Percentiles rank a stretch among this genome's conserved stretches.
Evolutionary conservation across 2,888 invertebrate species (phyloP).

Genomic region (Didymodactylos carnosus): DNA sequence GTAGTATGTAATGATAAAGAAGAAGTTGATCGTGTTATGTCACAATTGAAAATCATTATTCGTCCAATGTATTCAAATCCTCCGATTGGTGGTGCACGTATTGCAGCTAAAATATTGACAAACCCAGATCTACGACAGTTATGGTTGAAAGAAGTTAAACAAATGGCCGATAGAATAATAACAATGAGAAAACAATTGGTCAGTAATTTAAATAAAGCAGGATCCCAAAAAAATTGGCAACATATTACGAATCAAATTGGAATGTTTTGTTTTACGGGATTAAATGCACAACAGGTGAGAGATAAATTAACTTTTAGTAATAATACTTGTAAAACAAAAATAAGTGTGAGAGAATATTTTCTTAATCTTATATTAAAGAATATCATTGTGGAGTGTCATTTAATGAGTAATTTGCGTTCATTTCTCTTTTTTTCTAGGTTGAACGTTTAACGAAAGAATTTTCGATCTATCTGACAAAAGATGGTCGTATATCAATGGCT

Average conservation of each 20-base stretch:
- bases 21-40: slow-evolving; percentile 56
- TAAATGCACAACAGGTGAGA: slow-evolving; percentile 59
- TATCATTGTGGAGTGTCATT: too few relatives aligned
- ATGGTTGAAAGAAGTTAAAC: slow-evolving; percentile 76
- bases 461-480: slow-evolving; percentile 81
- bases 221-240: slow-evolving; percentile 61
- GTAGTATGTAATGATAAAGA: slow-evolving; percentile 54
- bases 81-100: slow-evolving; percentile 71
- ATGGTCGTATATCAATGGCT: slow-evolving; percentile 92
- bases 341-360: too few relatives aligned
- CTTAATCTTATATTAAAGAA: too few relatives aligned
- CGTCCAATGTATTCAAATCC: slow-evolving; percentile 93
- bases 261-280: slow-evolving; percentile 96
- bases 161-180: slow-evolving; percentile 94
- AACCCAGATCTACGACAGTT: slow-evolving; percentile 43
- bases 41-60: slow-evolving; percentile 81
- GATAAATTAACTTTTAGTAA: neutral
- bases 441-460: slow-evolving; percentile 66
- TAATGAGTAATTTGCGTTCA: too few relatives aligned
- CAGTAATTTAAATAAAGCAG: slow-evolving; percentile 58
- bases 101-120: slow-evolving; percentile 64
- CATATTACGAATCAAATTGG: slow-evolving; percentile 97
- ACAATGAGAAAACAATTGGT: slow-evolving; percentile 56
- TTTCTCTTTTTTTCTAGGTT: too few relatives aligned
- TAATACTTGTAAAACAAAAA: too few relatives aligned